Base-by-base conservation (phyloP, 2,888 invertebrate genomes). In the Morpho achilles region DNA sequence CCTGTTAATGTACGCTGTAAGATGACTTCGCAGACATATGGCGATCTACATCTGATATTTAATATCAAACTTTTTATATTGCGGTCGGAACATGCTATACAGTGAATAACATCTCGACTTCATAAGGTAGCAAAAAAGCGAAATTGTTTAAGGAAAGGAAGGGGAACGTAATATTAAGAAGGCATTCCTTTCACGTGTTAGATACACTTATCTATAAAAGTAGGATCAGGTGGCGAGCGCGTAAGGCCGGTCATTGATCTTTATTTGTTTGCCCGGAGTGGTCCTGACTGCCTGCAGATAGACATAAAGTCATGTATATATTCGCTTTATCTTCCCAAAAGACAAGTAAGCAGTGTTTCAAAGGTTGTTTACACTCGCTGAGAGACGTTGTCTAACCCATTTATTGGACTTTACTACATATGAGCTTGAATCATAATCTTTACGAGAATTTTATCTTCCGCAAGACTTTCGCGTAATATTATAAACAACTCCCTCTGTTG, bases 161-260 rank as follows among this genome's bases (percentile, higher is more conserved):
- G 39, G 46, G 40, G 53, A 43, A 48, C 16, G 42, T 57, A 52
- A 42, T 48, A 47, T 47, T n/a, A 47, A 39, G 10, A 51, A 52
- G 50, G 39, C 50, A 50, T 50, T 50, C 42, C 57, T 48, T 57
- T 32, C 51, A 53, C 53, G 53, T 53, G 53, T 41, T 53, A 47
- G 53, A 53, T 40, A 46, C 51, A 46, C 46, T 47, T 52, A 52
- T 52, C 51, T 52, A 58, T 58, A 54, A 51, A 58, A 16, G 47
- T 44, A 84, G 73, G 75, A 72, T 75, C 77, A 77, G 76, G 76
- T 77, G 77, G 71, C 61, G 71, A 56, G 64, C 59, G 71, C 68
- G 69, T 75, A 53, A 77, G 80, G 77, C 69, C 75, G 80, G 79
- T 75, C 80, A 75, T 84, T 83, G 82, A 83, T 85, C 85, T 81